Percentiles rank a stretch among this genome's conserved stretches.
These are phyloP conservation scores for Todus mexicanus DNA, from an alignment of 2,797 vertebrate species.

Conservation along the genomic window DNA sequence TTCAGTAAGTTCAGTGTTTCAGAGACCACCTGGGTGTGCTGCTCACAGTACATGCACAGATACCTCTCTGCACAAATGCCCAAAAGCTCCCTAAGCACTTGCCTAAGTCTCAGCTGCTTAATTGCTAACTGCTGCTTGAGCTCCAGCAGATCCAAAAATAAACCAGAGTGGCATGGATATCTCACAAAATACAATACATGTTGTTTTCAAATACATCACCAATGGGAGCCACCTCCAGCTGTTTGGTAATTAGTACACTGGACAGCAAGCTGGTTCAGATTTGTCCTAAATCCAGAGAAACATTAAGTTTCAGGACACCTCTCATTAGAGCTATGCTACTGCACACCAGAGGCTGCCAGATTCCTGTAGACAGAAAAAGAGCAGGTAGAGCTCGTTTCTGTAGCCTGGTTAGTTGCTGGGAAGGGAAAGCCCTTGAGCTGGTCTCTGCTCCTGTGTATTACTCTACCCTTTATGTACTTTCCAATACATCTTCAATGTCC, in stretches of 20 bases:
- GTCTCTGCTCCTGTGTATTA: neutral
- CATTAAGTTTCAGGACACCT: neutral
- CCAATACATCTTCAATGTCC: neutral
- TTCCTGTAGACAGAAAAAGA: neutral
- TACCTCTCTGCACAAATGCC: neutral
- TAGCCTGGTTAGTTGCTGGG: neutral
- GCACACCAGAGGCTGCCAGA: neutral
- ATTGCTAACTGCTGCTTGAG: neutral
- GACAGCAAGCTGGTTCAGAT: neutral
- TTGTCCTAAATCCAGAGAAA: neutral
- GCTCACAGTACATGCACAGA: neutral
- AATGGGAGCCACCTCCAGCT: neutral
- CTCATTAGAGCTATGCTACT: neutral
- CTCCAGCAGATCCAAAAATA: neutral
- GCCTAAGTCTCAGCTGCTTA: neutral
- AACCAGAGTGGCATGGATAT: neutral
- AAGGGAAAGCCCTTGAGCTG: neutral
- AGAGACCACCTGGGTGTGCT: neutral
- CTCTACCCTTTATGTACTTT: neutral
- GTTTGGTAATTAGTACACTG: neutral
- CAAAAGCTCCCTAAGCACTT: neutral
- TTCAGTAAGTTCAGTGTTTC: neutral
- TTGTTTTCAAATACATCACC: neutral
- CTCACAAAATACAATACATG: neutral
- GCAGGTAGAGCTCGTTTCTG: neutral